Conservation (phyloP, 1,140 invertebrate genomes). For the Calliphora vicina region DNA sequence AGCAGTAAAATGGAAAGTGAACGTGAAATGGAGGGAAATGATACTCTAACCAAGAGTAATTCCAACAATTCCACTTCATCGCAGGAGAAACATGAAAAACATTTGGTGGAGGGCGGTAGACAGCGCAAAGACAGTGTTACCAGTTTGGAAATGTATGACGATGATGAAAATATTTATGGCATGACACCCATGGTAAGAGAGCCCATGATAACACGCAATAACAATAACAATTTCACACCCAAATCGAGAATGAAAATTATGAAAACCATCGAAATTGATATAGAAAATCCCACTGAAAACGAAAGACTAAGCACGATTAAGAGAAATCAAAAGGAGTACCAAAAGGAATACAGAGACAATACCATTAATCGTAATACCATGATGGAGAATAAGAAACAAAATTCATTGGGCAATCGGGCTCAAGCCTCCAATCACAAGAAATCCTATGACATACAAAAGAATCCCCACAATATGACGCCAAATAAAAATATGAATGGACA, state of each 20-base stretch:
- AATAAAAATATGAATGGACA: conserved; percentile 7
- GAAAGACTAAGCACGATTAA: conserved; percentile 54
- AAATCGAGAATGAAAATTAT: conserved; percentile 62
- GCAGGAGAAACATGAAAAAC: conserved; percentile 49
- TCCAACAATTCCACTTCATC: conserved; percentile 52
- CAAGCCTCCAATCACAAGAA: background rate
- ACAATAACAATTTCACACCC: conserved; percentile 52
- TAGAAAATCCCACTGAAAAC: conserved; percentile 56
- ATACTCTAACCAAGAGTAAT: conserved; percentile 54
- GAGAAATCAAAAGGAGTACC: conserved; percentile 48
- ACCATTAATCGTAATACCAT: conserved; percentile 25
- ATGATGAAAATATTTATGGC: conserved; percentile 59
- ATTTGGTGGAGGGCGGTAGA: background rate
- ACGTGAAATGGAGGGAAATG: conserved; percentile 25
- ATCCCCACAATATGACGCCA: background rate
- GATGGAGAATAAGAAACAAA: conserved; percentile 29
- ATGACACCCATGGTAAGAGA: conserved; percentile 48
- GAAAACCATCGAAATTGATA: conserved; percentile 62
- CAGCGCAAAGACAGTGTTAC: conserved; percentile 57
- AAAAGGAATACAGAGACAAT: conserved; percentile 40
- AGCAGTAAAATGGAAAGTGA: conserved; percentile 35
- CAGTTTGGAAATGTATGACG: conserved; percentile 54
- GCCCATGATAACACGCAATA: conserved; percentile 42
- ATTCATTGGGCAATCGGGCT: conserved; percentile 22
- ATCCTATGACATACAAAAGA: background rate